Percentiles rank a stretch among this genome's conserved stretches.
Evolutionary conservation across 2,113 vertebrate species (phyloP).

Genomic region (Pluvianellus socialis): DNA sequence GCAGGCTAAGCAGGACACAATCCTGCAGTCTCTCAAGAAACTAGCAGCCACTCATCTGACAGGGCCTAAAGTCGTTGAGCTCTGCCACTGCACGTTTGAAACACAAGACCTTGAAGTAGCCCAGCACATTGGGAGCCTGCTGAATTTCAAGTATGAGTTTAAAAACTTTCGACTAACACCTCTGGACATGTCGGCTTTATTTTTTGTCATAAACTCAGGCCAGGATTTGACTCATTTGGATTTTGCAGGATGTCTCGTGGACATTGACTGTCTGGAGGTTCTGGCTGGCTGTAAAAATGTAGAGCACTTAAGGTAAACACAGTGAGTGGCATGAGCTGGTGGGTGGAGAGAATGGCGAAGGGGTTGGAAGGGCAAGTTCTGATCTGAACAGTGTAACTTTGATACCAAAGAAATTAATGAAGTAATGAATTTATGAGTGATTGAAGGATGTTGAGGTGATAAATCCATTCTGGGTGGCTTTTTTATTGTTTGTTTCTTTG

Average conservation of each 20-base stretch:
- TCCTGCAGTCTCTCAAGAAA: slow-evolving; percentile 73
- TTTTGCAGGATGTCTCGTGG: slow-evolving; percentile 86
- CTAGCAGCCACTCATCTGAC: slow-evolving; percentile 77
- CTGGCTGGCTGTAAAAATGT: slow-evolving; percentile 79
- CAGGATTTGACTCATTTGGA: slow-evolving; percentile 70
- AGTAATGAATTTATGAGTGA: neutral
- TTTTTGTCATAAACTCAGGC: slow-evolving; percentile 75
- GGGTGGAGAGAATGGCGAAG: neutral
- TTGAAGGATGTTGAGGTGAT: neutral
- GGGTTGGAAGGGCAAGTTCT: neutral
- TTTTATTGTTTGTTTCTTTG: neutral
- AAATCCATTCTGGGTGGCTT: neutral
- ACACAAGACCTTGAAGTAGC: slow-evolving; percentile 78
- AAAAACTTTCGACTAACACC: slow-evolving; percentile 83
- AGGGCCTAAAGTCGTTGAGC: slow-evolving; percentile 86
- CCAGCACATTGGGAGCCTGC: slow-evolving; percentile 49
- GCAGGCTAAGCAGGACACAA: slow-evolving; percentile 68
- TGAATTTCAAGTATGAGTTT: slow-evolving; percentile 76
- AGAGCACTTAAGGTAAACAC: slow-evolving; percentile 80
- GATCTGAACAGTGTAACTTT: neutral
- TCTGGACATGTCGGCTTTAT: slow-evolving; percentile 80
- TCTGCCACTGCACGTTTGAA: slow-evolving; percentile 86
- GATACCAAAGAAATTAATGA: neutral
- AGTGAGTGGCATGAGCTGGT: neutral
- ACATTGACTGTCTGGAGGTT: slow-evolving; percentile 78